These are phyloP conservation scores for Terrapene triunguis DNA, from an alignment of 2,113 vertebrate species.

Conservation along the genomic window DNA sequence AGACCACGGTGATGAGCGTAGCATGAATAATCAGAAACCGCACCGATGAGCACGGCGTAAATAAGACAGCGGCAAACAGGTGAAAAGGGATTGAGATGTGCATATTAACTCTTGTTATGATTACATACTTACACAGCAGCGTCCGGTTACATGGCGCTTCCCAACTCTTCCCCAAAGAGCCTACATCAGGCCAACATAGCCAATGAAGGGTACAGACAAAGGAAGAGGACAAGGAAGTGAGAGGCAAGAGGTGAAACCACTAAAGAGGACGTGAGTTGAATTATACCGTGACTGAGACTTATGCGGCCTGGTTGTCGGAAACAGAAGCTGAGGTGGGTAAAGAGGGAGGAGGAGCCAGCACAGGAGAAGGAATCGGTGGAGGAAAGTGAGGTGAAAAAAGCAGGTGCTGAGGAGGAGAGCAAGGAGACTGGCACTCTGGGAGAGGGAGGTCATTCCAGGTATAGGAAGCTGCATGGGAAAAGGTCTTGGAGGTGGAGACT, in stretches of 20 bases:
- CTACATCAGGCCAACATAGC: background rate
- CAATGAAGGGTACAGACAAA: background rate
- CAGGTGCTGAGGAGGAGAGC: background rate
- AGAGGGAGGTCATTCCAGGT: background rate
- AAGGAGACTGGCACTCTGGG: background rate
- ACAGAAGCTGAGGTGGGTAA: background rate
- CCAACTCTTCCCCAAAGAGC: background rate
- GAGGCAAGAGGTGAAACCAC: background rate
- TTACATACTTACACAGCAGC: background rate
- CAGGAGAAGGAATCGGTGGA: background rate
- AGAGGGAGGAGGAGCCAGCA: background rate
- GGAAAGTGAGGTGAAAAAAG: background rate
- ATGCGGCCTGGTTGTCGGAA: background rate
- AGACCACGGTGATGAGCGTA: slow-evolving; percentile 70
- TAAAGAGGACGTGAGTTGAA: background rate
- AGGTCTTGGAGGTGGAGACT: background rate
- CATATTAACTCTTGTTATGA: background rate
- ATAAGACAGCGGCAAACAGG: slow-evolving; percentile 7
- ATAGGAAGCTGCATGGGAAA: too few relatives aligned
- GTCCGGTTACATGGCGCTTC: background rate
- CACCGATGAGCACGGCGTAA: slow-evolving; percentile 68
- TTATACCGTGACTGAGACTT: background rate
- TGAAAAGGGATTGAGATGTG: background rate
- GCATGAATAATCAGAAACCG: slow-evolving; percentile 49
- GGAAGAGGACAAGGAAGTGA: background rate